Evolutionary conservation across 2,888 invertebrate genomes (phyloP).

Genomic region (Asteroscopus sphinx): DNA sequence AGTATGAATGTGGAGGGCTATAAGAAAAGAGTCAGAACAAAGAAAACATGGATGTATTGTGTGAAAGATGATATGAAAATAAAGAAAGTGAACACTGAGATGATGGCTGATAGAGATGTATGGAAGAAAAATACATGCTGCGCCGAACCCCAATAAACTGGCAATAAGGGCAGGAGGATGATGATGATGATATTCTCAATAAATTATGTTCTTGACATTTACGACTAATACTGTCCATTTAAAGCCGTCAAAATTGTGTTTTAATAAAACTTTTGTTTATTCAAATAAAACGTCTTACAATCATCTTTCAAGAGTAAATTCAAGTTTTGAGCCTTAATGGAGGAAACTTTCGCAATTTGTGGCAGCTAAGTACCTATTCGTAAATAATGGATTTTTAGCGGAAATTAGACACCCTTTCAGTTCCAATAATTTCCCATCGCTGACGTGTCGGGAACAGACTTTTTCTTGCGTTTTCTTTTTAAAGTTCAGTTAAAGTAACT

Average conservation of each 20-base stretch:
- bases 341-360: constrained; percentile 76
- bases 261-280: constrained; percentile 58
- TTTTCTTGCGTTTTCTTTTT: constrained; percentile 35
- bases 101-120: too few species aligned
- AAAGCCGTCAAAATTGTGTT: constrained; percentile 42
- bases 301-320: constrained; percentile 64
- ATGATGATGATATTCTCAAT: too few species aligned
- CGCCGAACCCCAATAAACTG: too few species aligned
- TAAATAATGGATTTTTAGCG: constrained; percentile 75
- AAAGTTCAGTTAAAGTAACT: too few species aligned
- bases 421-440: constrained; percentile 53
- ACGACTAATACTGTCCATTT: constrained; percentile 23
- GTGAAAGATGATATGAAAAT: too few species aligned
- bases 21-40: too few species aligned
- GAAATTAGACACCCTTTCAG: constrained; percentile 72
- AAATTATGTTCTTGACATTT: constrained; percentile 30
- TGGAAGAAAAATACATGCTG: too few species aligned
- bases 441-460: constrained; percentile 49
- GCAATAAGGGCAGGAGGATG: too few species aligned
- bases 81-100: too few species aligned
- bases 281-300: constrained; percentile 68
- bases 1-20: too few species aligned
- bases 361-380: constrained; percentile 59
- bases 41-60: too few species aligned
- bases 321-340: constrained; percentile 68